Conservation (phyloP, 2,113 vertebrate species). For the Sinocyclocheilus rhinocerous region DNA sequence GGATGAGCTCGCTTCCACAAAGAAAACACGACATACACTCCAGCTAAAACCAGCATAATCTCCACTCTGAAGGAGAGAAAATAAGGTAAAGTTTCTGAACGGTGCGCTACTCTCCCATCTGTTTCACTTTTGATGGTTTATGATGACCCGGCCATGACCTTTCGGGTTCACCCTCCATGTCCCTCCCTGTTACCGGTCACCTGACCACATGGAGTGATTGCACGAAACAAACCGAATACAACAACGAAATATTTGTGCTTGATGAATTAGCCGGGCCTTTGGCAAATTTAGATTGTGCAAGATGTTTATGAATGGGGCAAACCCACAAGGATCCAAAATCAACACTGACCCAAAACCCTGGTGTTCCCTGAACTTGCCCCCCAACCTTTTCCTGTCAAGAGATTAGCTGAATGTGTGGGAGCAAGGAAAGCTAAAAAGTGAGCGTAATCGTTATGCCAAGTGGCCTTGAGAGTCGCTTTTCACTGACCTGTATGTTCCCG, state of each 20-base stretch:
- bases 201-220: slow-evolving; percentile 43
- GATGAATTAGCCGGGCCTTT: slow-evolving; percentile 41
- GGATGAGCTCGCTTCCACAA: slow-evolving; percentile 18
- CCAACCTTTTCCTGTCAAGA: slow-evolving; percentile 5
- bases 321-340: slow-evolving; percentile 28
- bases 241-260: slow-evolving; percentile 35
- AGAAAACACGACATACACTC: slow-evolving; percentile 29
- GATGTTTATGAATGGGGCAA: background rate
- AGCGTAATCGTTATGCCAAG: slow-evolving; percentile 37
- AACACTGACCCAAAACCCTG: slow-evolving; percentile 15
- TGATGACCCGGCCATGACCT: slow-evolving; percentile 53
- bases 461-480: slow-evolving; percentile 26
- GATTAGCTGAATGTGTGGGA: slow-evolving; percentile 32
- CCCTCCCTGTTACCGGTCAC: slow-evolving; percentile 34
- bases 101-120: slow-evolving; percentile 45
- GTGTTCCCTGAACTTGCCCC: slow-evolving; percentile 37
- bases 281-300: slow-evolving; percentile 14
- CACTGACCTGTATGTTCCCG: slow-evolving; percentile 31
- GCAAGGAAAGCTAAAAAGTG: slow-evolving; percentile 23
- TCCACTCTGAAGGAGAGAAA: slow-evolving; percentile 49
- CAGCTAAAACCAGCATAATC: slow-evolving; percentile 51
- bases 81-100: slow-evolving; percentile 32
- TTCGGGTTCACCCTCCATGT: background rate
- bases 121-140: slow-evolving; percentile 54
- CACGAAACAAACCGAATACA: slow-evolving; percentile 31